Percentiles rank a stretch among this genome's conserved stretches.
phyloP scores from a whole-genome alignment of 2,888 invertebrate species.

The Hesperia comma region DNA sequence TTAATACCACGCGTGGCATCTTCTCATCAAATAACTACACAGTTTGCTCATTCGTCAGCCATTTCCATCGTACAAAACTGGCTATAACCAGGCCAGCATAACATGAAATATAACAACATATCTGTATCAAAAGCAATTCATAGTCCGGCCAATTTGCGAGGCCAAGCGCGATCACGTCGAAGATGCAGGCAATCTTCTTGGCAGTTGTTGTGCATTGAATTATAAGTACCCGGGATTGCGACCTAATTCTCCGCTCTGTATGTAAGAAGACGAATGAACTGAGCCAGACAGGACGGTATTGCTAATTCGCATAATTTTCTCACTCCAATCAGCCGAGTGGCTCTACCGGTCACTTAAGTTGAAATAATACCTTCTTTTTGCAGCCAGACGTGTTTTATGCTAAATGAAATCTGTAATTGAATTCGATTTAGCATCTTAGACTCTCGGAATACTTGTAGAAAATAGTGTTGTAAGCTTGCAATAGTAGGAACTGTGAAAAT shows the following conservation, averaged over 20 bases:
- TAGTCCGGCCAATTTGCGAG: slow-evolving; percentile 14
- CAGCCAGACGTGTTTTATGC: slow-evolving; percentile 17
- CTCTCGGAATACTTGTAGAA: background rate
- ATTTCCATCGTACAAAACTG: too few relatives aligned
- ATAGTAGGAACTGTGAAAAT: background rate
- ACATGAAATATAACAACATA: background rate
- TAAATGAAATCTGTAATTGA: slow-evolving; percentile 24
- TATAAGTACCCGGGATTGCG: slow-evolving; percentile 28
- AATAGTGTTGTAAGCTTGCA: background rate
- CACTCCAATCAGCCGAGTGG: slow-evolving; percentile 68
- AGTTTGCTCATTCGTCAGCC: too few relatives aligned
- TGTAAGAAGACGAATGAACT: slow-evolving; percentile 32
- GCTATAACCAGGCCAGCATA: too few relatives aligned
- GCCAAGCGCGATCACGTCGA: slow-evolving; percentile 22
- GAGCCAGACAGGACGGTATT: slow-evolving; percentile 34
- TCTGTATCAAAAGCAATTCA: background rate
- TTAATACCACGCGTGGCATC: too few relatives aligned
- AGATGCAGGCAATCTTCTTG: slow-evolving; percentile 30
- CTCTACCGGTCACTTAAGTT: slow-evolving; percentile 40
- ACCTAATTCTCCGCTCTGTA: slow-evolving; percentile 33
- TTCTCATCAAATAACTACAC: too few relatives aligned
- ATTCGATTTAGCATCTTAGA: slow-evolving; percentile 8
- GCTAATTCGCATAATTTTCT: slow-evolving; percentile 68
- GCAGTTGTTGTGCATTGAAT: slow-evolving; percentile 36
- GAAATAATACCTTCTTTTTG: slow-evolving; percentile 22